Conservation (phyloP, 2,113 vertebrate genomes). For the Oceanites oceanicus region DNA sequence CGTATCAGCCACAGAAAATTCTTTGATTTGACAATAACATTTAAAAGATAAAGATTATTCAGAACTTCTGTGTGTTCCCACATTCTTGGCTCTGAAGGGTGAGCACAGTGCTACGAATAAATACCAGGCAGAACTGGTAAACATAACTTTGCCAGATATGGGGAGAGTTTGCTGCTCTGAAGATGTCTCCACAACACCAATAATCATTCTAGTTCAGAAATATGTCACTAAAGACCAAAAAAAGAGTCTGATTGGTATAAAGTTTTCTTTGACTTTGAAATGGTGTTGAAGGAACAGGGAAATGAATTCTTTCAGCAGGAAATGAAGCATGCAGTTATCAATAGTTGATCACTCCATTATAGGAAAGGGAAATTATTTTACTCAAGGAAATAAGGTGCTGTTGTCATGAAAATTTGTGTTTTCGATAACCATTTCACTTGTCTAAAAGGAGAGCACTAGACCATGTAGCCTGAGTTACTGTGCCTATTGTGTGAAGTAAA, state of each 20-base stretch:
- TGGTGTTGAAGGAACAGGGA: not conserved
- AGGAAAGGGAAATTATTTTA: not conserved
- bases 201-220: not conserved
- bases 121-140: not conserved
- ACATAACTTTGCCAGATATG: not conserved
- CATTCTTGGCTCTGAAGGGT: not conserved
- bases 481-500: not conserved
- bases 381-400: not conserved
- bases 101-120: not conserved
- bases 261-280: conserved; percentile 4
- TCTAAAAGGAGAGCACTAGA: not conserved
- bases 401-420: not conserved
- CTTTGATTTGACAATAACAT: not conserved
- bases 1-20: not conserved
- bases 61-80: not conserved
- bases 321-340: not conserved
- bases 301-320: not conserved
- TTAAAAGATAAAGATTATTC: not conserved
- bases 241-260: not conserved
- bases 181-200: not conserved
- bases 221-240: not conserved
- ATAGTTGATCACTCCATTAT: not conserved
- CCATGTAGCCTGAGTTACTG: not conserved
- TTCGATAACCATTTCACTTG: not conserved
- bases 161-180: not conserved